A percentile compares a stretch with the other conserved stretches of the same genome.
Evolutionary conservation across 2,888 invertebrate genomes (phyloP).

Genomic region (Limulus polyphemus): DNA sequence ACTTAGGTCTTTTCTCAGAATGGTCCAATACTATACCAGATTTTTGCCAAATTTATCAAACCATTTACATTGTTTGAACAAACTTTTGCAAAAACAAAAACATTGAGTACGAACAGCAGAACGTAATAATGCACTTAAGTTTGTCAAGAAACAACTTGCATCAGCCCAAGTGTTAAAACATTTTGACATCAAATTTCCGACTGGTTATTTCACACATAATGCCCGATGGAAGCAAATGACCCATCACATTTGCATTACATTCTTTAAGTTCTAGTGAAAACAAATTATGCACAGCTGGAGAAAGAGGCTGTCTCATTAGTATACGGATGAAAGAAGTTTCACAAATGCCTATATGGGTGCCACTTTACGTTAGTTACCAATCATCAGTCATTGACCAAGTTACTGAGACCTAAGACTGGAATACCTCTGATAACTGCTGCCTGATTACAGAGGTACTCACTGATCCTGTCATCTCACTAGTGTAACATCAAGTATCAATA

Average conservation of each 20-base stretch:
- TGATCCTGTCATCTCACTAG: not conserved
- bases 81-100: not conserved
- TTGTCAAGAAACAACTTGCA: not conserved
- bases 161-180: not conserved
- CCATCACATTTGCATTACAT: not conserved
- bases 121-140: not conserved
- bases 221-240: not conserved
- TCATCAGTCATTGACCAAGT: not conserved
- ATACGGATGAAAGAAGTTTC: not conserved
- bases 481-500: not conserved
- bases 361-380: not conserved
- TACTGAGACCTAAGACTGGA: not conserved
- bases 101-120: not conserved
- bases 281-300: not conserved
- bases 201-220: not conserved
- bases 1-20: not conserved
- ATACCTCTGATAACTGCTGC: not conserved
- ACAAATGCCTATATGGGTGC: not conserved
- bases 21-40: not conserved
- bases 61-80: not conserved
- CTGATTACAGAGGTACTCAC: not conserved
- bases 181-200: not conserved
- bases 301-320: not conserved
- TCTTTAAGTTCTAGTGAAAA: not conserved
- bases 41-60: not conserved